These are phyloP conservation scores for Plutomurus gul DNA, from an alignment of 1,140 invertebrate genomes.

Conservation along the genomic window DNA sequence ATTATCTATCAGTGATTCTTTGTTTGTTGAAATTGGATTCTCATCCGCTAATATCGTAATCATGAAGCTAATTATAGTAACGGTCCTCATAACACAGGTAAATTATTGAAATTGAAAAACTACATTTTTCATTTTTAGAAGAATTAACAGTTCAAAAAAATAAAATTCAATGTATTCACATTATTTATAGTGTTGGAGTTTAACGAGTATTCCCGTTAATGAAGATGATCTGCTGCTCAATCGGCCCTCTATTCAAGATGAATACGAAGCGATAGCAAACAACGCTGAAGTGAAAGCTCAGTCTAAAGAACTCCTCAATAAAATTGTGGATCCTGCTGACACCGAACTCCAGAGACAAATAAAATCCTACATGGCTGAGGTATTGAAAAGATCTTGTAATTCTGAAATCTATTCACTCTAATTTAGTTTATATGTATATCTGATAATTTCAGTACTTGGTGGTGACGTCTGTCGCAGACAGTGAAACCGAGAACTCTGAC, in stretches of 20 bases:
- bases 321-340: neutral
- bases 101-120: too few relatives aligned
- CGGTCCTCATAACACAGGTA: too few relatives aligned
- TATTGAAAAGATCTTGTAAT: neutral
- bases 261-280: neutral
- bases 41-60: too few relatives aligned
- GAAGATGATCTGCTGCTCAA: neutral
- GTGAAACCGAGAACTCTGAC: neutral
- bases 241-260: neutral
- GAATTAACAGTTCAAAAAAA: too few relatives aligned
- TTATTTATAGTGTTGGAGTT: neutral
- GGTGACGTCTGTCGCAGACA: neutral
- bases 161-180: too few relatives aligned
- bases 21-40: too few relatives aligned
- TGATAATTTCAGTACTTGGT: conserved; percentile 2
- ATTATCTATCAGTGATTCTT: too few relatives aligned
- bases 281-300: neutral
- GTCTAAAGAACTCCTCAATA: neutral
- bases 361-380: conserved; percentile 26
- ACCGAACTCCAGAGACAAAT: neutral
- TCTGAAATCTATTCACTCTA: neutral
- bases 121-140: too few relatives aligned
- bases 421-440: neutral
- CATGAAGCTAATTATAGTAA: too few relatives aligned
- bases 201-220: neutral